Evolutionary conservation across 2,888 invertebrate species (phyloP).

Genomic region (Pollenia amentaria): DNA sequence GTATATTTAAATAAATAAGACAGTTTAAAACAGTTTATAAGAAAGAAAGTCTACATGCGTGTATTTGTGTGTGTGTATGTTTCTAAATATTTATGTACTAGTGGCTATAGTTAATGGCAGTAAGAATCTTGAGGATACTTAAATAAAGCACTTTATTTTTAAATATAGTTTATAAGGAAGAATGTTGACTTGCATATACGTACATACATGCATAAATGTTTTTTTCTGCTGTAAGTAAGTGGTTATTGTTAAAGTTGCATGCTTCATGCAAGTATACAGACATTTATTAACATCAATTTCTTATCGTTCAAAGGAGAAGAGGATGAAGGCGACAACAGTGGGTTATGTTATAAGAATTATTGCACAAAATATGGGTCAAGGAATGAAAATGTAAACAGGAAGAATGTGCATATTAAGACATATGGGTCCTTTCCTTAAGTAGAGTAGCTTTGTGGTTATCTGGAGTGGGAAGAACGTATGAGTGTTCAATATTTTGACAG

Average conservation of each 20-base stretch:
- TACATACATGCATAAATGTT: background rate
- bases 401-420: background rate
- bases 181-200: background rate
- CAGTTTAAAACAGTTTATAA: background rate
- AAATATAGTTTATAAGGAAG: background rate
- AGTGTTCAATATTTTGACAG: too few relatives aligned
- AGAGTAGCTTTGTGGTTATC: too few relatives aligned
- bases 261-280: background rate
- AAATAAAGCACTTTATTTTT: slow-evolving; percentile 38
- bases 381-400: slow-evolving; percentile 28
- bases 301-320: background rate
- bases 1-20: background rate
- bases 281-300: slow-evolving; percentile 5
- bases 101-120: slow-evolving; percentile 39
- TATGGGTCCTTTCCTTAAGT: too few relatives aligned
- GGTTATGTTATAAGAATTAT: background rate
- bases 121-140: slow-evolving; percentile 33
- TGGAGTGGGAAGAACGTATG: too few relatives aligned
- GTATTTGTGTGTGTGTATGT: background rate
- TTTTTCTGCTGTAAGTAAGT: background rate
- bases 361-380: slow-evolving; percentile 30
- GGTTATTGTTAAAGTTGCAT: background rate
- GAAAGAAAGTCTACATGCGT: background rate
- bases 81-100: slow-evolving; percentile 33
- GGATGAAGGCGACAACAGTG: background rate